A percentile compares a stretch with the other conserved stretches of the same genome.
Evolutionary conservation across 2,797 vertebrate genomes (phyloP).

Genomic region (Acrocephalus scirpaceus): DNA sequence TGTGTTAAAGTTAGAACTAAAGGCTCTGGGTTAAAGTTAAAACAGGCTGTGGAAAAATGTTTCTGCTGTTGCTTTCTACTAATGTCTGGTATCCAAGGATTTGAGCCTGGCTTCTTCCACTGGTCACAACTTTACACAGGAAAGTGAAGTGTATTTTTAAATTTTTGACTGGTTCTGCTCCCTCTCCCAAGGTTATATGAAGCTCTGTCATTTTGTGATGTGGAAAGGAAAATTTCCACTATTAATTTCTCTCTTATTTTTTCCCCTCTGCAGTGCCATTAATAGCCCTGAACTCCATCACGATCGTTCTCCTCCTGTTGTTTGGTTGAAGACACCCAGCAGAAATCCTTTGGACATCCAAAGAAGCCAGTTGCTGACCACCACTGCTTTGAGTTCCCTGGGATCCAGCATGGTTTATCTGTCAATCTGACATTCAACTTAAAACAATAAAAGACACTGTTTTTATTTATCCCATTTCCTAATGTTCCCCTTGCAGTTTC

Average conservation of each 20-base stretch:
- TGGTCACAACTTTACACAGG: background rate
- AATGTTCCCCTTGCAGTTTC: slow-evolving; percentile 54
- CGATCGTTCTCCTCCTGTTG: slow-evolving; percentile 88
- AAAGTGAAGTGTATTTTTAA: background rate
- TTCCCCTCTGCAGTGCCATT: slow-evolving; percentile 85
- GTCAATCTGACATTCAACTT: slow-evolving; percentile 23
- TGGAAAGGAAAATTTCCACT: background rate
- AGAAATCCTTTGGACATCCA: background rate
- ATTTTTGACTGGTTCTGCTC: background rate
- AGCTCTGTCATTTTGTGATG: background rate
- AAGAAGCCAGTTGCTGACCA: slow-evolving; percentile 41
- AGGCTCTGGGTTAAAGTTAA: background rate
- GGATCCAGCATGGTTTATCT: slow-evolving; percentile 43
- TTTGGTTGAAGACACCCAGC: slow-evolving; percentile 82
- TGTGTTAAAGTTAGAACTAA: background rate
- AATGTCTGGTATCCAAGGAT: background rate
- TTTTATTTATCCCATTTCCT: slow-evolving; percentile 67
- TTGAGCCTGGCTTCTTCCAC: background rate
- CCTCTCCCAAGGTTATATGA: background rate
- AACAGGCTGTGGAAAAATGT: background rate
- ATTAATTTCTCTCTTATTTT: background rate
- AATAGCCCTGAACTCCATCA: slow-evolving; percentile 89
- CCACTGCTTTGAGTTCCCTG: slow-evolving; percentile 24
- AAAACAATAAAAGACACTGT: slow-evolving; percentile 72
- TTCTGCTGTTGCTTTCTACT: background rate